A percentile compares a stretch with the other conserved stretches of the same genome.
phyloP scores from a whole-genome alignment of 1,140 invertebrate genomes.

The Calycopis cecrops region DNA sequence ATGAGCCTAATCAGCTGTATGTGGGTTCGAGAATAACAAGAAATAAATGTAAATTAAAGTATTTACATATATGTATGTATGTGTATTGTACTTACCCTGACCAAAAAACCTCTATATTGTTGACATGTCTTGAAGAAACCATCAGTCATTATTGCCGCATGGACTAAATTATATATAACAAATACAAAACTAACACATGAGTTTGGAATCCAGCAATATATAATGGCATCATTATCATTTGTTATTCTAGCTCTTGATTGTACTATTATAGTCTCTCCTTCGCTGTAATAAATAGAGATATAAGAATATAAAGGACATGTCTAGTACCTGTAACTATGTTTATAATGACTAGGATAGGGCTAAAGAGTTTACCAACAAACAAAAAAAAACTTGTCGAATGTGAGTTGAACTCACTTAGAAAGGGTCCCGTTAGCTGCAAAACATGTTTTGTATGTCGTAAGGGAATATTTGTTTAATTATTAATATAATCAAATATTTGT shows the following conservation, averaged over 20 bases:
- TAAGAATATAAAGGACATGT: background rate
- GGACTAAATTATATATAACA: slow-evolving; percentile 76
- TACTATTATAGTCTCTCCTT: slow-evolving; percentile 77
- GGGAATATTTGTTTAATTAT: no score
- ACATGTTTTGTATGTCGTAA: no score
- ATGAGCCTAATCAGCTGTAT: no score
- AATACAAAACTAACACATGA: slow-evolving; percentile 76
- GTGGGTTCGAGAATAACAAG: no score
- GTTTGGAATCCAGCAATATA: slow-evolving; percentile 78
- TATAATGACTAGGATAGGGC: background rate
- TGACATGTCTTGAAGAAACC: slow-evolving; percentile 81
- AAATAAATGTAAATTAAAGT: no score
- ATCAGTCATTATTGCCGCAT: slow-evolving; percentile 78
- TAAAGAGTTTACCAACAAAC: background rate
- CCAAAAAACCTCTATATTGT: slow-evolving; percentile 77
- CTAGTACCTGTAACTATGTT: background rate
- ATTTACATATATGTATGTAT: background rate
- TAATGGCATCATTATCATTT: slow-evolving; percentile 67
- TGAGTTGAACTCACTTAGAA: no score
- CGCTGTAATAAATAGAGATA: slow-evolving; percentile 41
- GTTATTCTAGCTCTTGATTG: slow-evolving; percentile 69
- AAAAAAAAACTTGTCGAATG: background rate
- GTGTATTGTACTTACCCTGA: slow-evolving; percentile 55
- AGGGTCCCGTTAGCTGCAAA: no score
- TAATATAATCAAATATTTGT: no score